A percentile compares a stretch with the other conserved stretches of the same genome.
These are phyloP conservation scores for Volucella zonaria DNA, from an alignment of 2,888 invertebrate species.

Conservation along the genomic window DNA sequence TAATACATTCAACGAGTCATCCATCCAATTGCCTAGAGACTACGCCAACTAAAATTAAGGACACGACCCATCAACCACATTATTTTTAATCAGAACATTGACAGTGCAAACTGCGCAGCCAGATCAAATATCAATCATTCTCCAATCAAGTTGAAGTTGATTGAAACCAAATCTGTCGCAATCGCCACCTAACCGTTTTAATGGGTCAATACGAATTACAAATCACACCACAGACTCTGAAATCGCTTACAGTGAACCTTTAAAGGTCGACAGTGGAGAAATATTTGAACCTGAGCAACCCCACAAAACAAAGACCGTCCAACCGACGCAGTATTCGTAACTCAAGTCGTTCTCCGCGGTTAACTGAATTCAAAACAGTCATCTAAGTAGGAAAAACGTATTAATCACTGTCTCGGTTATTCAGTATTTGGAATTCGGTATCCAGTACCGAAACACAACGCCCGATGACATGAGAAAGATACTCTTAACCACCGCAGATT, in stretches of 20 bases:
- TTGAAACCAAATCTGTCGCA: slow-evolving; percentile 42
- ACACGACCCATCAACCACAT: too few species aligned
- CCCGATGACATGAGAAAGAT: slow-evolving; percentile 32
- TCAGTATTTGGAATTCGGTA: background rate
- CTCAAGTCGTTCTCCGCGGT: slow-evolving; percentile 23
- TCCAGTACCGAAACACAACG: slow-evolving; percentile 8
- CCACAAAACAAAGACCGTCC: slow-evolving; percentile 1
- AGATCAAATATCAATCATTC: background rate
- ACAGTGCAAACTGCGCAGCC: background rate
- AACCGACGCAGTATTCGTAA: background rate
- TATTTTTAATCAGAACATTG: too few species aligned
- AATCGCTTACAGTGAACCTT: slow-evolving; percentile 27
- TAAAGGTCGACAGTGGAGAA: slow-evolving; percentile 5
- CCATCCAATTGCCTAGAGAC: too few species aligned
- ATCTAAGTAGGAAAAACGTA: slow-evolving; percentile 11
- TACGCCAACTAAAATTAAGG: too few species aligned
- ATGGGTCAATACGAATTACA: slow-evolving; percentile 18
- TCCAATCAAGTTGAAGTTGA: slow-evolving; percentile 40
- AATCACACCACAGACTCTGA: slow-evolving; percentile 30
- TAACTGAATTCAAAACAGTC: slow-evolving; percentile 35
- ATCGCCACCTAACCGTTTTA: slow-evolving; percentile 17
- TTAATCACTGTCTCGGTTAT: slow-evolving; percentile 28
- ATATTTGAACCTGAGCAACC: slow-evolving; percentile 24
- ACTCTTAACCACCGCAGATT: slow-evolving; percentile 17
- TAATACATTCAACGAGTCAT: too few species aligned